Conservation (phyloP, 2,888 invertebrate species). For the Brassicogethes aeneus region DNA sequence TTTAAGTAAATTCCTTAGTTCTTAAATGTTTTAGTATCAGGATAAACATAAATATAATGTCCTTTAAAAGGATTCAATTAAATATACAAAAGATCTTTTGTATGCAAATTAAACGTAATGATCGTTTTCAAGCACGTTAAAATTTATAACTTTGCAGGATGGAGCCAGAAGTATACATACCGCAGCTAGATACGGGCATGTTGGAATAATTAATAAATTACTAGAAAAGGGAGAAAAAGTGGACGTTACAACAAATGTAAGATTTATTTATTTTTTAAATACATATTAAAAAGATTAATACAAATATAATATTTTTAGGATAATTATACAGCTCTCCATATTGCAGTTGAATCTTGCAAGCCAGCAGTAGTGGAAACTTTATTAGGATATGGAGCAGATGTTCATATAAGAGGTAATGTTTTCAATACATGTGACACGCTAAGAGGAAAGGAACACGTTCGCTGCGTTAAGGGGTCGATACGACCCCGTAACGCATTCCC, state of each 20-base stretch:
- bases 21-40: too few species aligned
- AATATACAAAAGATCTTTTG: too few species aligned
- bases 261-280: constrained; percentile 25
- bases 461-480: too few species aligned
- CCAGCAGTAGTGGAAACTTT: constrained; percentile 93
- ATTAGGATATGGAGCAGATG: constrained; percentile 93
- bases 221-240: constrained; percentile 95
- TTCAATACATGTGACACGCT: too few species aligned
- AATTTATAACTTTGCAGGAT: constrained; percentile 44
- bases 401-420: constrained; percentile 71
- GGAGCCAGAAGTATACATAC: constrained; percentile 97
- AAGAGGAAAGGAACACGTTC: too few species aligned
- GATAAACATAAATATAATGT: too few species aligned
- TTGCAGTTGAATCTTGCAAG: constrained; percentile 91
- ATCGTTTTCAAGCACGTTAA: too few species aligned
- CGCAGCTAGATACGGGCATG: constrained; percentile 94
- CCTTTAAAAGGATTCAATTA: too few species aligned
- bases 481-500: too few species aligned
- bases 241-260: constrained; percentile 89
- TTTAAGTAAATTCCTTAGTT: too few species aligned
- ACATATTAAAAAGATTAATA: background rate
- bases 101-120: too few species aligned
- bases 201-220: constrained; percentile 92
- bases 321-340: constrained; percentile 95
- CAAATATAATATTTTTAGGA: constrained; percentile 51